Base-by-base conservation (phyloP, 2,797 vertebrate genomes). In the Falco biarmicus region DNA sequence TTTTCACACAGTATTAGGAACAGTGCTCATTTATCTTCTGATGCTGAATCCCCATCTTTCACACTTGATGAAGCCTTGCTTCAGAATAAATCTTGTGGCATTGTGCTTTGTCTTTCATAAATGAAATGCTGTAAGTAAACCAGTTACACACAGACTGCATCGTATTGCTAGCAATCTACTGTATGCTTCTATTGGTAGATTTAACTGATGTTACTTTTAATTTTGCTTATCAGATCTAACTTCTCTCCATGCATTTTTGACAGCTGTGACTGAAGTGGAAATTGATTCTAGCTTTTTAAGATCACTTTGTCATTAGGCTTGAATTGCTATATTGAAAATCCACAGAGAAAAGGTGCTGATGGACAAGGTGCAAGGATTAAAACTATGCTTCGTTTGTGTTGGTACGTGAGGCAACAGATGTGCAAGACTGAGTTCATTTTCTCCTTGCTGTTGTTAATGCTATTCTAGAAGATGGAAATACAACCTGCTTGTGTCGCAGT, bases 141-240 rank as follows among this genome's bases (percentile, higher is more conserved):
- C 57, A 69, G 24, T 91, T 78, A 83, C 26, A 50, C 24, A n/a
- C 13, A 39, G 64, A 31, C 59, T 64, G 39, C 29, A 4, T 39
- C 64, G 45, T 32, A 25, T 15, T 77, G 45, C 75, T 39, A 37
- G 64, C 41, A 68, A 65, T 75, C 64, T 87, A 34, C 61, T 4
- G 1, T 4, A 1, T 41, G 14, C 79, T 80, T 60, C 71, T 77
- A 15, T 59, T 74, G 20, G 29, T 61, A 34, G 7, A 8, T 78
- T 92, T 94, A 88, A 85, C 61, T 91, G 87, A 61, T 84, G 63
- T 15, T 93, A 71, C 60, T 95, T 96, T 86, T 94, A 94, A 93
- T 96, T 96, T 94, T 90, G 39, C 85, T 91, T 94, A 95, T 93
- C 87, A 64, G 73, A 65, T 93, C 39, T 70, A 73, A 73, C 43